Evolutionary conservation across 1,140 invertebrate species (phyloP), one percentile per base, ranked within the genome.

Genomic region (Habropoda laboriosa): DNA sequence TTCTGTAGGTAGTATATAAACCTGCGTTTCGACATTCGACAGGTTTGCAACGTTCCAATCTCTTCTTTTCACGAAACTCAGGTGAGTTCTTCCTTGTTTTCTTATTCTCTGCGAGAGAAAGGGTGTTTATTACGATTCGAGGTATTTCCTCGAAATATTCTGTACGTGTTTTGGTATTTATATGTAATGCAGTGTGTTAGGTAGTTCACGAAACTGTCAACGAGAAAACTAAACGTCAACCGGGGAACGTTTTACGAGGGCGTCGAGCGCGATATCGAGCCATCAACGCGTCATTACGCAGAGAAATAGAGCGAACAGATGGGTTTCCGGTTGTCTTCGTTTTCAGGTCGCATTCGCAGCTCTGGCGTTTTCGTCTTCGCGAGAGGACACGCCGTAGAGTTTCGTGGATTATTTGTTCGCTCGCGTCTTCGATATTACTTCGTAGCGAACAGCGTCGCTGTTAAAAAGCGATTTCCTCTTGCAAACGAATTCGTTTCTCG

Each of bases 201-300:
- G n/a, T n/a, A n/a, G n/a, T n/a, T n/a, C n/a, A n/a, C n/a, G n/a
- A n/a, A n/a, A n/a, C n/a, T n/a, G 71, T 60, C 71, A 61, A 10
- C 53, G 6, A 35, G 40, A 7, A 35, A 60, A 42, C 10, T 42
- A 61, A 38, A 61, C 30, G 55, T 47, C 53, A n/a, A n/a, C n/a
- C 10, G 16, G 58, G 6, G 35, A 18, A 64, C n/a, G 40, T 38
- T 72, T 72, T 58, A 58, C 27, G 53, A 47, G 6, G 6, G 27
- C 38, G 21, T 10, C 6, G 27, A 24, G 21, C 35, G 53, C n/a
- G 55, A 24, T 68, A 72, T 58, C 68, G 38, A 8, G 68, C 38
- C 27, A 72, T 72, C 68, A 45, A 73, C 70, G 70, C 55, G 55
- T 32, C 70, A 47, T 58, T 73, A 73, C 70, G 27, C 55, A 21